Base-by-base conservation (phyloP, 2,888 invertebrate species). In the Drosophila meridionalis region DNA sequence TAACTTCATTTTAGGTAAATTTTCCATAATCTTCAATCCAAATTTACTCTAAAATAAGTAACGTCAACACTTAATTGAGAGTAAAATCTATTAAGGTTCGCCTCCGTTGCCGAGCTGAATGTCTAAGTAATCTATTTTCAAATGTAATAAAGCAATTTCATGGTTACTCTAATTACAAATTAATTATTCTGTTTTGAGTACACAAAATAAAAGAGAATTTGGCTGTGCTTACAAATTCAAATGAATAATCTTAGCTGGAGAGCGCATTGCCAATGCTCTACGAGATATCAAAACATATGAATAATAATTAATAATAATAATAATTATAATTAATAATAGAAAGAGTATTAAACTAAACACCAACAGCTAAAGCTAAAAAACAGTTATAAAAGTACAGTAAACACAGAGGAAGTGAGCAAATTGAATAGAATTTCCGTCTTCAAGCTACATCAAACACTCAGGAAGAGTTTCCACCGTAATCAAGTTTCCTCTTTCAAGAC, bases 161-260 rank as follows among this genome's bases (percentile, higher is more conserved):
- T 34, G 32, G 11, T 32, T n/a, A 32, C 50, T 32, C 34, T 52
- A 20, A 34, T 52, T 52, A 20, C 50, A 52, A 52, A 11, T 11
- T 34, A 52, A 52, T 52, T 52, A 52, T 52, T n/a, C 34, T 34
- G 50, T 20, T 32, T n/a, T 47, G 47, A 2, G 28, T 14, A 14
- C 3, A 47, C 47, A 28, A 47, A 48, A n/a, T 32, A 20, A 32
- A 11, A 32, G 32, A 32, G 32, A 32, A 32, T 5, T n/a, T n/a
- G 8, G 7, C n/a, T 32, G n/a, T 32, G 32, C 50, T 20, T 32
- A 14, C 11, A 32, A 9, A 50, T n/a, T n/a, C 34, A 6, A 52
- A 11, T 11, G 11, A 6, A 52, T 11, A 11, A 20, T 3, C n/a
- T 32, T 20, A 6, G 50, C 9, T 11, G 4, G 9, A 52, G 32